phyloP scores from a whole-genome alignment of 2,888 invertebrate genomes.

The Hermodice carunculata region DNA sequence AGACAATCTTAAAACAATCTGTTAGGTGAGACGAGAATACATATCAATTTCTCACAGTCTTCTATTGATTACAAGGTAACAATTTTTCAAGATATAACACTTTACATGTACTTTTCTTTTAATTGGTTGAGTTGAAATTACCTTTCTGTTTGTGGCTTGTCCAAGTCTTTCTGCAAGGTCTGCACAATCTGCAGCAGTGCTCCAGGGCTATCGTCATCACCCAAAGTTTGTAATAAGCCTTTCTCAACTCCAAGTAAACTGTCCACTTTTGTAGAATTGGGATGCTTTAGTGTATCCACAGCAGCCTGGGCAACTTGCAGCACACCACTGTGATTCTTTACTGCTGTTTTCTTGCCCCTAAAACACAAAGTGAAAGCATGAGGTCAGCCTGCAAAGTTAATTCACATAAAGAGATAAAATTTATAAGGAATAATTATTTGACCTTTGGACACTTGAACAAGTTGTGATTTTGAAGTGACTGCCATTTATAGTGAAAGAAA shows the following conservation, averaged over 20 bases:
- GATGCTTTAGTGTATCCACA: constrained; percentile 75
- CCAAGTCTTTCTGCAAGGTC: constrained; percentile 32
- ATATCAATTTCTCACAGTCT: too few relatives aligned
- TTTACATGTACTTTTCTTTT: background rate
- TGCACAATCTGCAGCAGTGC: constrained; percentile 43
- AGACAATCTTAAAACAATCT: too few relatives aligned
- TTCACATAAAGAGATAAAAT: too few relatives aligned
- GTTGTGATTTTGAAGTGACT: too few relatives aligned
- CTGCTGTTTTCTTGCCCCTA: constrained; percentile 53
- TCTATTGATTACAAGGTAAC: too few relatives aligned
- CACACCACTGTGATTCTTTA: constrained; percentile 54
- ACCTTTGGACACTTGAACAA: too few relatives aligned
- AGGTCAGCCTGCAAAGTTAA: too few relatives aligned
- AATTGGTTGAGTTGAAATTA: background rate
- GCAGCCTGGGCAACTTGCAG: constrained; percentile 72
- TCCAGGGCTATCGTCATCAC: constrained; percentile 71
- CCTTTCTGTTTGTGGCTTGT: constrained; percentile 22
- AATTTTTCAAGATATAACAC: background rate
- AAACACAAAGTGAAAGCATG: too few relatives aligned
- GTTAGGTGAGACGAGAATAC: too few relatives aligned
- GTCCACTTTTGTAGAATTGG: constrained; percentile 73
- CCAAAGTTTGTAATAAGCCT: constrained; percentile 75
- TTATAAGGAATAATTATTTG: too few relatives aligned
- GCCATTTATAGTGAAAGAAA: too few relatives aligned
- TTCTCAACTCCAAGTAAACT: constrained; percentile 76